A percentile compares a stretch with the other conserved stretches of the same genome.
These are phyloP conservation scores for Tiliqua scincoides DNA, from an alignment of 2,113 vertebrate genomes.

Conservation along the genomic window DNA sequence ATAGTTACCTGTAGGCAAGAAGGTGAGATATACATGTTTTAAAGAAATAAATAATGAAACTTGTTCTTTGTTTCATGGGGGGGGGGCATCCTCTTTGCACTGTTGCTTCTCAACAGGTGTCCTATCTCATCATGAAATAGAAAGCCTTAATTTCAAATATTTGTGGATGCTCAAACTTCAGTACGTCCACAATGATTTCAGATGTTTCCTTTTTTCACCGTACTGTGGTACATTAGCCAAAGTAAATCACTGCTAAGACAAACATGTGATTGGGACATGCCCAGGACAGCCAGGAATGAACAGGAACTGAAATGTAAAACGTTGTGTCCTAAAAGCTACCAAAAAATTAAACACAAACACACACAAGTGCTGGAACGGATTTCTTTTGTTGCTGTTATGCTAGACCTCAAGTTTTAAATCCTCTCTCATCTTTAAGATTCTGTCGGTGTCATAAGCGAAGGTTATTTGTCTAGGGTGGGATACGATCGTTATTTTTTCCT, in stretches of 20 bases:
- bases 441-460: constrained; percentile 1
- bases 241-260: neutral
- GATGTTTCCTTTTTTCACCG: neutral
- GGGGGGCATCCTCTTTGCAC: neutral
- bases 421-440: constrained; percentile 64
- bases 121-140: too few relatives aligned
- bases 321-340: neutral
- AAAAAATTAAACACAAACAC: neutral
- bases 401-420: constrained; percentile 52
- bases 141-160: neutral
- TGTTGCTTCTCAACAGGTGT: neutral
- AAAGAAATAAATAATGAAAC: too few relatives aligned
- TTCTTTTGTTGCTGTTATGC: neutral
- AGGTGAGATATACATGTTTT: too few relatives aligned
- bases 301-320: constrained; percentile 11
- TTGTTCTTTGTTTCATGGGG: too few relatives aligned
- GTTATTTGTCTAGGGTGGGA: constrained; percentile 37
- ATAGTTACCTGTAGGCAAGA: too few relatives aligned
- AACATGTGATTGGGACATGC: fast-evolving
- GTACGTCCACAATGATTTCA: neutral
- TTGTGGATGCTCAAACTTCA: too few relatives aligned
- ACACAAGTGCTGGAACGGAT: neutral
- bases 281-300: constrained; percentile 2
- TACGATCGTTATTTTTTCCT: constrained; percentile 68
- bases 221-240: neutral